Percentiles rank a stretch among this genome's conserved stretches.
phyloP scores from a whole-genome alignment of 2,797 vertebrate species.

The Pteronotus mesoamericanus region DNA sequence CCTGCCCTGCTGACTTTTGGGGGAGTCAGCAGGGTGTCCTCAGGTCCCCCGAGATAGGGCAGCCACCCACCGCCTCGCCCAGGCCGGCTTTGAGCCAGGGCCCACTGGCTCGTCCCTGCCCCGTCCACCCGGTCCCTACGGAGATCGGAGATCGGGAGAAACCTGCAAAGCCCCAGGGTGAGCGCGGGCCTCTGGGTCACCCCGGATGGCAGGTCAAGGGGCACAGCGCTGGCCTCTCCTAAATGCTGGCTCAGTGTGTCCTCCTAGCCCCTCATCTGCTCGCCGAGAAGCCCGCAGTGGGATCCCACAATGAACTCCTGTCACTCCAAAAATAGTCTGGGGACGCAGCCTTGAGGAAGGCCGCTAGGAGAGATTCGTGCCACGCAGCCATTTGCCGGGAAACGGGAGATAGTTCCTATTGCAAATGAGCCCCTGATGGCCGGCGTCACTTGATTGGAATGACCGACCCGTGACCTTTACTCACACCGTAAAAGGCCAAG shows the following conservation, averaged over 20 bases:
- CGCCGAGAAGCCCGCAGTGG: rapidly evolving
- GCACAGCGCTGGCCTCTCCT: background rate
- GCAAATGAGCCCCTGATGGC: rapidly evolving
- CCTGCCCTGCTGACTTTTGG: too few species aligned
- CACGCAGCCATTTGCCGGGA: background rate
- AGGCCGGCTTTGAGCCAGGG: background rate
- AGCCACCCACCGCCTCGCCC: background rate
- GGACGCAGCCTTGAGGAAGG: background rate
- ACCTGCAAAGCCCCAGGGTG: rapidly evolving
- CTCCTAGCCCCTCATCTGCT: rapidly evolving
- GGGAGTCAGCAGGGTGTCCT: rapidly evolving
- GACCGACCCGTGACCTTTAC: background rate
- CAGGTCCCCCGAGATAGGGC: background rate
- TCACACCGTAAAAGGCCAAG: rapidly evolving
- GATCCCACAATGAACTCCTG: background rate
- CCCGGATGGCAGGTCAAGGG: background rate
- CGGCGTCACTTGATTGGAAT: background rate
- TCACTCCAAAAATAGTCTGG: rapidly evolving
- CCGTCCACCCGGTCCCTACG: rapidly evolving
- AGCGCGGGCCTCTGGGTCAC: background rate
- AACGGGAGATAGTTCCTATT: background rate
- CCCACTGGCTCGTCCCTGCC: background rate
- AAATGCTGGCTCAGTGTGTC: rapidly evolving
- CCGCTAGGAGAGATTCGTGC: rapidly evolving
- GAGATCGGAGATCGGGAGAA: background rate